Base-by-base conservation (phyloP, 2,888 invertebrate genomes). In the Cheilosia pagana region DNA sequence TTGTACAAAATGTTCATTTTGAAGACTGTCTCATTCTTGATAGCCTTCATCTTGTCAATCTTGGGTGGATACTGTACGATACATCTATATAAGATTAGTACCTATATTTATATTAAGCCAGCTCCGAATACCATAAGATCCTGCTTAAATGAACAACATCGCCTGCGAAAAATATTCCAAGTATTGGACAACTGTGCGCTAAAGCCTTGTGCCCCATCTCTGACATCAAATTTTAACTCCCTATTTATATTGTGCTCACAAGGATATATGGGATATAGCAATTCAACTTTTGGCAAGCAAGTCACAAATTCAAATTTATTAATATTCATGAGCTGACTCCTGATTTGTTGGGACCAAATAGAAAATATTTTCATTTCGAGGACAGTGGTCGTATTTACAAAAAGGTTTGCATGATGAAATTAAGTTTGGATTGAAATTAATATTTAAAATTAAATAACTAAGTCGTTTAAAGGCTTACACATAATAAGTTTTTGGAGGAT, bases 271-370 rank as follows among this genome's bases (percentile, higher is more conserved):
- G 21, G 14, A 57, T 21, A 35, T 31, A 7, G 10, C n/a, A 3
- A 14, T 6, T 35, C 31, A 12, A 12, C 25, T 43, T 43, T 14
- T 43, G 28, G 25, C 41, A 45, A 25, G 41, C 60, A 25, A 60
- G 43, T 25, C 45, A 31, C 10, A 19, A n/a, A 45, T 60, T 45
- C 45, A 16, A 43, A 28, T 60, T 45, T 60, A 60, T 62, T 48
- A 62, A 62, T 45, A 62, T 62, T 62, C 62, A 62, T 62, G 43
- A 43, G 60, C 2, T 59, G 60, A 31, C 62, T 31, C 31, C 25
- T 31, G 45, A 48, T 62, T 31, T 48, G 31, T 10, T 43, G 16
- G 16, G 25, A 45, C 5, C 16, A 14, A 31, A 6, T 5, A 21
- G 2, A 31, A 12, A 45, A 48, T 31, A 45, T 60, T 60, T 28